Evolutionary conservation across 2,888 invertebrate genomes (phyloP), one percentile per base, ranked within the genome.

Genomic region (Liopterus haemorrhoidalis): DNA sequence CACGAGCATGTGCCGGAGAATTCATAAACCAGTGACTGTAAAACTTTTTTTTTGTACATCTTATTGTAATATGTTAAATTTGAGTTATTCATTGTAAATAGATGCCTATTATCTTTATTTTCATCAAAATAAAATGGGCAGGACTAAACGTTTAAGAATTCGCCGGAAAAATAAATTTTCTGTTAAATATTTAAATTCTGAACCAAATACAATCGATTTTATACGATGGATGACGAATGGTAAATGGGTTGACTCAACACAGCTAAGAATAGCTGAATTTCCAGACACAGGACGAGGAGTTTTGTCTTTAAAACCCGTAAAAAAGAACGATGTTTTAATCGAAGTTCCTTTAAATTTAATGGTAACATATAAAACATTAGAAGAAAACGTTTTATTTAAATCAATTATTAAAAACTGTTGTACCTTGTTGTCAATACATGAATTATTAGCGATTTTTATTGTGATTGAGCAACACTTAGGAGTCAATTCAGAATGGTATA

Each of bases 261-360:
- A 74, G 48, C 63, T 85, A 14, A 65, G 66, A 16, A 66, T 79
- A n/a, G 71, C 74, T 5, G 57, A 71, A 44, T 89, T 85, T 64
- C 52, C 70, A 18, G 60, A 68, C 6, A 87, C 86, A 4, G 89
- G 88, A 5, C 74, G 90, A 43, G 91, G 91, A 15, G 69, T 91
- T 16, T 72, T 78, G 57, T 78, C 85, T 0, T 76, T 73, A 56
- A 70, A 65, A 53, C 65, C 63, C 28, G 70, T 85, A 22, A 55
- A 59, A 5, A 58, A 70, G 16, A 78, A 78, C 37, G 79, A 82
- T 55, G 69, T 73, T 52, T 63, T 83, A 8, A 74, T 83, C 46
- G 73, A 71, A 53, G 59, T 83, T 45, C 82, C 82, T 2, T 60
- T 75, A 18, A 67, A 74, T 54, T 63, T 75, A 46, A 72, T 82